phyloP scores from a whole-genome alignment of 2,113 vertebrate species.

The Xiphophorus hellerii region DNA sequence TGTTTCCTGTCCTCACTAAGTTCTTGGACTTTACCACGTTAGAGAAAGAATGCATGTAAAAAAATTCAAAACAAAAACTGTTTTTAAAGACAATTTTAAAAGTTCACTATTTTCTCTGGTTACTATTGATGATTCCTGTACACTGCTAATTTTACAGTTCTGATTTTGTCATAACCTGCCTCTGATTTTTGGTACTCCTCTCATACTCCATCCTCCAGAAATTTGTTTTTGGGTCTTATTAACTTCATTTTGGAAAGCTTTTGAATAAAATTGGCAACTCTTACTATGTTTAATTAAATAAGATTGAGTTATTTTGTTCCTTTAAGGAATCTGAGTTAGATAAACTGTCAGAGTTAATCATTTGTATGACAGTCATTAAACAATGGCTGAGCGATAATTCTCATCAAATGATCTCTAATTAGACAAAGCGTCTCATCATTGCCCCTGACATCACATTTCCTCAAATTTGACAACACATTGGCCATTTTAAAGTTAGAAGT shows the following conservation, averaged over 20 bases:
- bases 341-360: background rate
- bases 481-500: too few species aligned
- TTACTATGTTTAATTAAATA: background rate
- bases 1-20: background rate
- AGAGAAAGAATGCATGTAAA: too few species aligned
- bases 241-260: too few species aligned
- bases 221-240: too few species aligned
- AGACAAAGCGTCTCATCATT: background rate
- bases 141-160: too few species aligned
- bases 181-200: background rate
- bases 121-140: too few species aligned
- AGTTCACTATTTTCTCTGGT: too few species aligned
- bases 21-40: background rate
- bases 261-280: background rate
- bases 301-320: background rate
- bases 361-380: background rate
- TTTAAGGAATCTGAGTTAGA: background rate
- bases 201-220: background rate
- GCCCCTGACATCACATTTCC: background rate
- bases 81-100: too few species aligned
- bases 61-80: background rate
- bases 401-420: background rate
- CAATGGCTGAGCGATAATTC: background rate
- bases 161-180: too few species aligned
- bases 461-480: background rate